These are phyloP conservation scores for Gymnocypris eckloni DNA, from an alignment of 2,797 vertebrate genomes.

Conservation along the genomic window DNA sequence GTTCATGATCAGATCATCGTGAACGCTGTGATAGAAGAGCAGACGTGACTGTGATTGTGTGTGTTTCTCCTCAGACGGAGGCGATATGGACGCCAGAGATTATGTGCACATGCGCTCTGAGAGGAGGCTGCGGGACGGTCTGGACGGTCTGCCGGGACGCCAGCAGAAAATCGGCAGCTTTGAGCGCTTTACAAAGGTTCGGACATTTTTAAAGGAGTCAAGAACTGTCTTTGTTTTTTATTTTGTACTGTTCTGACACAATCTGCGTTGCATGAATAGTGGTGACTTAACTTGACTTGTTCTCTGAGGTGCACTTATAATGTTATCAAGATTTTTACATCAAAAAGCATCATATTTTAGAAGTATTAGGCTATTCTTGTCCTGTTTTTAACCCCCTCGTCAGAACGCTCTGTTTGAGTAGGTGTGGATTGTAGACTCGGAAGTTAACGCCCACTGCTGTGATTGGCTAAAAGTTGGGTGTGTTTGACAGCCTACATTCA, in stretches of 20 bases:
- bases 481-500: too few relatives aligned
- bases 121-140: conserved; percentile 82
- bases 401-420: too few relatives aligned
- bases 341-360: too few relatives aligned
- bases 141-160: conserved; percentile 74
- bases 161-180: conserved; percentile 85
- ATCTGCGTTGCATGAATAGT: not conserved
- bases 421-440: too few relatives aligned
- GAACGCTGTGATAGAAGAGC: not conserved
- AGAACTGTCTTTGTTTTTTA: not conserved
- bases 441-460: too few relatives aligned
- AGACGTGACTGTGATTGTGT: not conserved
- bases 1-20: not conserved
- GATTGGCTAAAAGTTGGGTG: too few relatives aligned
- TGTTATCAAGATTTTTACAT: too few relatives aligned
- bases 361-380: too few relatives aligned
- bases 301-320: too few relatives aligned
- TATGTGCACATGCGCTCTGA: conserved; percentile 89
- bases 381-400: too few relatives aligned
- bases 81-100: conserved; percentile 93
- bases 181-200: conserved; percentile 93
- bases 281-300: not conserved
- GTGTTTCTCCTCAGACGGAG: conserved; percentile 79
- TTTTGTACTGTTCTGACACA: too few relatives aligned
- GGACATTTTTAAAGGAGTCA: not conserved